These are phyloP conservation scores for Ptychoptera albimana DNA, from an alignment of 2,888 invertebrate species.

Conservation along the genomic window DNA sequence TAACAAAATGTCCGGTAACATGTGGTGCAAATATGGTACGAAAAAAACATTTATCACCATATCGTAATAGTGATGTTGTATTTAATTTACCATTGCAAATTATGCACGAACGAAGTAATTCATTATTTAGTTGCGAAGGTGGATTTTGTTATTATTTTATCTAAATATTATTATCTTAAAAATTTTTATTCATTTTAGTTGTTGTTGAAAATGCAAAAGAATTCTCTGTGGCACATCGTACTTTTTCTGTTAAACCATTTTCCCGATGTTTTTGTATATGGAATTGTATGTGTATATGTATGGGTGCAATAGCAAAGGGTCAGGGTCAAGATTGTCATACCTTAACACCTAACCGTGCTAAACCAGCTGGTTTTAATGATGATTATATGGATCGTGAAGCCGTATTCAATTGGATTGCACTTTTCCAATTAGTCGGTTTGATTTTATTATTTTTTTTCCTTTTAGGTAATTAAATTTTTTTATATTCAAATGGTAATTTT, in stretches of 20 bases:
- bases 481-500: not conserved
- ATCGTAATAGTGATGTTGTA: constrained; percentile 16
- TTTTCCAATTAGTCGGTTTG: not conserved
- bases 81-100: constrained; percentile 19
- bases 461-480: constrained; percentile 3
- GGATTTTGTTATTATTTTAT: constrained; percentile 6
- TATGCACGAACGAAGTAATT: not conserved
- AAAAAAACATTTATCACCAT: constrained; percentile 13
- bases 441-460: constrained; percentile 5
- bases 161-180: not conserved
- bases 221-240: constrained; percentile 14
- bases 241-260: constrained; percentile 16
- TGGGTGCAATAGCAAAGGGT: constrained; percentile 14
- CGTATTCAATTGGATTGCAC: not conserved
- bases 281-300: constrained; percentile 22
- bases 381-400: not conserved
- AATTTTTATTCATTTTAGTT: constrained; percentile 7
- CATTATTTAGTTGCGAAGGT: constrained; percentile 15
- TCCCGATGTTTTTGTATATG: constrained; percentile 23
- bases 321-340: constrained; percentile 15
- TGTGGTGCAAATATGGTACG: constrained; percentile 3
- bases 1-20: constrained; percentile 17
- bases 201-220: constrained; percentile 8
- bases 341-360: constrained; percentile 11
- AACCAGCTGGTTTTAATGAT: constrained; percentile 16